Evolutionary conservation across 2,113 vertebrate species (phyloP), one percentile per base, ranked within the genome.

Genomic region (Neolamprologus falcicula): DNA sequence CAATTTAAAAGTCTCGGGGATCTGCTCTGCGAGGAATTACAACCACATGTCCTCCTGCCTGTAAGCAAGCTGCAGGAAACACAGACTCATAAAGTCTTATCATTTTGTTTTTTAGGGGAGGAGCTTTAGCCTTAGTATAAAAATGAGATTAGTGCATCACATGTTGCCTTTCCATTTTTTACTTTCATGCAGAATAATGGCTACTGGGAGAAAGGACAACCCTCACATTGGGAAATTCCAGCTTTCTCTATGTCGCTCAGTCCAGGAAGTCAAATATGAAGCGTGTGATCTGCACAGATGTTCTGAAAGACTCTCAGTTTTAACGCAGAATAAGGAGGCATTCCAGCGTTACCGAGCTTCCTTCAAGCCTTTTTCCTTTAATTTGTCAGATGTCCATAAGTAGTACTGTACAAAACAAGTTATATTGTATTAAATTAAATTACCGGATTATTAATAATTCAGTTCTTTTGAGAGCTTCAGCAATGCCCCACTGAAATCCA

Each of bases 41-140:
- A 94, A 94, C 91, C 94, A 94, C 84, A 94, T 95, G 93, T 88
- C 88, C 26, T 61, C 33, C 82, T 85, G 71, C 82, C 28, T 5
- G 54, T 63, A 26, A 90, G 28, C 86, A 53, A 85, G 57, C 59
- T 68, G n/a, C 82, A 84, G 83, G 82, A 80, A 78, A 90, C 90
- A 66, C 28, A 47, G 61, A 66, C 84, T 81, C 54, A 71, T 87
- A 7, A 90, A 68, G 66, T 55, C 33, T 83, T 9, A 68, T 53
- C 11, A 9, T 81, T 40, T 33, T 10, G 12, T 45, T 73, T 45
- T 28, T 10, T 1, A 1, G 24, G 21, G 2, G 9, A 26, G 59
- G 31, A 10, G 26, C 26, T 87, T 66, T 12, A 28, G 17, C 21
- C 21, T 42, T 1, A 3, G 16, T 50, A 17, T 2, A 16, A 11